A percentile compares a stretch with the other conserved stretches of the same genome.
These are phyloP conservation scores for Polypterus senegalus DNA, from an alignment of 2,113 vertebrate species.

Conservation along the genomic window DNA sequence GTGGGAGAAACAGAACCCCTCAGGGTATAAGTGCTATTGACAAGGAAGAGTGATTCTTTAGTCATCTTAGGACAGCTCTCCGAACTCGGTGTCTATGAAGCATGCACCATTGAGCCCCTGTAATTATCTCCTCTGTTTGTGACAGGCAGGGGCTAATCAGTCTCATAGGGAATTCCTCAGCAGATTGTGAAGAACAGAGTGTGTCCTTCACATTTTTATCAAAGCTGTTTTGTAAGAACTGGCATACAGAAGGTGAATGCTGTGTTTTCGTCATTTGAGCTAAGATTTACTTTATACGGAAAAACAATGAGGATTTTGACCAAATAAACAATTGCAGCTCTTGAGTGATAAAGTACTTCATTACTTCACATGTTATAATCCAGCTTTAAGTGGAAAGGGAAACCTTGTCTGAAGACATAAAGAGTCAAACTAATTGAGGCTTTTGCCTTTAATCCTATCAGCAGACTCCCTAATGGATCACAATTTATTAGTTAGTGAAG, in stretches of 20 bases:
- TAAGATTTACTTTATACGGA: constrained; percentile 26
- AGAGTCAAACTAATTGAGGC: constrained; percentile 71
- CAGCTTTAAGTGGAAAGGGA: constrained; percentile 71
- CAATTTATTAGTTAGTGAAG: constrained; percentile 49
- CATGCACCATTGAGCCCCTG: constrained; percentile 60
- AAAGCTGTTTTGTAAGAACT: constrained; percentile 52
- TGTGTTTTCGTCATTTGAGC: constrained; percentile 59
- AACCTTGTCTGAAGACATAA: constrained; percentile 73
- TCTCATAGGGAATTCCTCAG: constrained; percentile 77
- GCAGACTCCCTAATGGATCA: constrained; percentile 57
- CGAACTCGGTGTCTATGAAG: constrained; percentile 35
- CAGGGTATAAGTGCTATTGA: constrained; percentile 7
- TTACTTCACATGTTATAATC: constrained; percentile 41
- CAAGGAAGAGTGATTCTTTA: constrained; percentile 3
- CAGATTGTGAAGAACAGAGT: constrained; percentile 50
- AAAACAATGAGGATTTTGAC: constrained; percentile 1
- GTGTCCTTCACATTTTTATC: constrained; percentile 52
- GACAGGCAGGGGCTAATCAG: constrained; percentile 81
- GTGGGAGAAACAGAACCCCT: no score
- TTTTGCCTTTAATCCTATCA: constrained; percentile 68
- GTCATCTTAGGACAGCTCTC: constrained; percentile 13
- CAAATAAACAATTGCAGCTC: constrained; percentile 22
- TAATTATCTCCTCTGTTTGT: constrained; percentile 75
- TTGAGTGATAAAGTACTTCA: constrained; percentile 9
- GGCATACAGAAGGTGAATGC: constrained; percentile 49